Base-by-base conservation (phyloP, 2,888 invertebrate genomes). In the Pachymerium ferrugineum region DNA sequence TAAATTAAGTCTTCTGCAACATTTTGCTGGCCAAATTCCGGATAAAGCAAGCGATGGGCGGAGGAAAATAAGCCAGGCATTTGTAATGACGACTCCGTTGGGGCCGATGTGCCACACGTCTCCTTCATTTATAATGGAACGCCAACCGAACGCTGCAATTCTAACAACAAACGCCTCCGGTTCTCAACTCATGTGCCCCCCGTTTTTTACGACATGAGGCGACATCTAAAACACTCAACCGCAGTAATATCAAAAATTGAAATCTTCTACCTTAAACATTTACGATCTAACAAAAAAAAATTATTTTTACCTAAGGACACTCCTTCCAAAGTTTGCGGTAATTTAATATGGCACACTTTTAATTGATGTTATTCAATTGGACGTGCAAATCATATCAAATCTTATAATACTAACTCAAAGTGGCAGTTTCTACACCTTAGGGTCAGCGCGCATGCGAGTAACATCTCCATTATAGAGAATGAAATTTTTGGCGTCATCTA, bases 41-140 rank as follows among this genome's bases (percentile, higher is more conserved):
- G 42, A 19, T 47, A 22, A 47, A 47, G 47, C n/a, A 47, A 19
- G 22, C 8, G 47, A 1, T n/a, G 19, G 22, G 19, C 47, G 8
- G 22, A 19, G 22, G 12, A 5, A 47, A 47, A 19, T 47, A 47
- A 47, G 16, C 47, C 47, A 16, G 47, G 47, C 47, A 47, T 47
- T 47, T 47, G 47, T 47, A 47, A 47, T 47, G 47, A 47, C 47
- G 47, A 47, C 47, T 47, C 47, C 47, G 16, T 47, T 16, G 47
- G 47, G 47, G 16, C 14, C 47, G 16, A 47, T 47, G 19, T 47
- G 47, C 47, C 14, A 47, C 47, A 8, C 47, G 19, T 16, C 47
- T 16, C 0, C 47, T 47, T 47, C 47, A 47, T 47, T 47, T 47
- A 47, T 47, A 47, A 47, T 47, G 47, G 19, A 47, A 47, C 47